phyloP scores from a whole-genome alignment of 1,140 invertebrate genomes.

The Ylistrum balloti region DNA sequence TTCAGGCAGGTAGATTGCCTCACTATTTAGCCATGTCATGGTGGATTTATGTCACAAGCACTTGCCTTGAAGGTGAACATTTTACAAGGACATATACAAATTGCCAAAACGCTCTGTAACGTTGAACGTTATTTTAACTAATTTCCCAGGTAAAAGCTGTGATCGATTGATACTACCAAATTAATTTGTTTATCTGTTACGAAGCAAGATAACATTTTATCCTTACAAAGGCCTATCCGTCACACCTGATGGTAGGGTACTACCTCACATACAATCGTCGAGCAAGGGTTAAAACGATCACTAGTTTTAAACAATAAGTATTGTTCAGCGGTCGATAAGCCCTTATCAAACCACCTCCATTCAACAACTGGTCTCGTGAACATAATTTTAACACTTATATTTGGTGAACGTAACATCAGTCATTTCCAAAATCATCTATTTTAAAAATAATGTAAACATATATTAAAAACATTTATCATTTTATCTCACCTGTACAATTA shows the following conservation, averaged over 20 bases:
- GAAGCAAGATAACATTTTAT: conserved; percentile 36
- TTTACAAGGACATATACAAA: no score
- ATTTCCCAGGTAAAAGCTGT: conserved; percentile 27
- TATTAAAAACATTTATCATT: no score
- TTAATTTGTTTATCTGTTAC: conserved; percentile 19
- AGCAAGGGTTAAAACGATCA: conserved; percentile 3
- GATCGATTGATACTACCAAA: background rate
- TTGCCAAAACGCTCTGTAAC: no score
- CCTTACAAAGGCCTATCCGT: background rate
- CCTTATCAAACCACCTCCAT: background rate
- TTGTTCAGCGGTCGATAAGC: conserved; percentile 9
- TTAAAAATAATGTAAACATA: no score
- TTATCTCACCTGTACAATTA: background rate
- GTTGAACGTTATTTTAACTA: background rate
- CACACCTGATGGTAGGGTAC: background rate
- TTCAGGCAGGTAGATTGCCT: no score
- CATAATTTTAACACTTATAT: background rate
- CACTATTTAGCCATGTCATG: no score
- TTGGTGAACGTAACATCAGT: no score
- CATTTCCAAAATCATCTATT: no score
- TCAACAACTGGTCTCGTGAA: background rate
- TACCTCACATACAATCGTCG: background rate
- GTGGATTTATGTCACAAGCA: no score
- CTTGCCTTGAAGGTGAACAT: no score
- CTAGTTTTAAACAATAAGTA: background rate